These are phyloP conservation scores for Columba guinea DNA, from an alignment of 2,797 vertebrate genomes.

Conservation along the genomic window DNA sequence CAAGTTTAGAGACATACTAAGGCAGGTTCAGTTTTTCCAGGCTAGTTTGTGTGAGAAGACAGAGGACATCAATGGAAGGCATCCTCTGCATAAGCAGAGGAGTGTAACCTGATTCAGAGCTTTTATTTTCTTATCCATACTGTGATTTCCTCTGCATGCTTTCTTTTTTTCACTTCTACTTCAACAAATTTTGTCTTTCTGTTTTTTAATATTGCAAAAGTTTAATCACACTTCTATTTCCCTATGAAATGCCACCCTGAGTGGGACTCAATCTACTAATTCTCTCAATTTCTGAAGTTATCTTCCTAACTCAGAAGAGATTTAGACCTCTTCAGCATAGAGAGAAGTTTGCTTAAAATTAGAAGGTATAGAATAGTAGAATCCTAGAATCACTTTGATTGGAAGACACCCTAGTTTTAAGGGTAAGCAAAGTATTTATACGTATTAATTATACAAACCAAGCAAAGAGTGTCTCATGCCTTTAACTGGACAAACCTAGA, in stretches of 20 bases:
- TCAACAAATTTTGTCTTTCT: background rate
- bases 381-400: background rate
- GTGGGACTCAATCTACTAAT: background rate
- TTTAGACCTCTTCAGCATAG: background rate
- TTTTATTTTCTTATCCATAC: background rate
- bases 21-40: background rate
- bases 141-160: background rate
- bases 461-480: background rate
- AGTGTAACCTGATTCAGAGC: background rate
- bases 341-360: constrained; percentile 2
- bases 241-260: background rate
- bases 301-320: background rate
- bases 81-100: background rate
- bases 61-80: background rate
- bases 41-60: background rate
- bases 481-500: constrained; percentile 12
- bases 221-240: background rate
- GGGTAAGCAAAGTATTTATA: background rate
- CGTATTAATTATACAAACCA: constrained; percentile 9
- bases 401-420: background rate
- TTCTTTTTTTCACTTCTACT: background rate
- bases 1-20: background rate
- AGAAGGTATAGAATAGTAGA: background rate
- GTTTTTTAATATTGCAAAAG: background rate
- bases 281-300: constrained; percentile 1